phyloP scores from a whole-genome alignment of 2,888 invertebrate genomes.

The Eulithis prunata region DNA sequence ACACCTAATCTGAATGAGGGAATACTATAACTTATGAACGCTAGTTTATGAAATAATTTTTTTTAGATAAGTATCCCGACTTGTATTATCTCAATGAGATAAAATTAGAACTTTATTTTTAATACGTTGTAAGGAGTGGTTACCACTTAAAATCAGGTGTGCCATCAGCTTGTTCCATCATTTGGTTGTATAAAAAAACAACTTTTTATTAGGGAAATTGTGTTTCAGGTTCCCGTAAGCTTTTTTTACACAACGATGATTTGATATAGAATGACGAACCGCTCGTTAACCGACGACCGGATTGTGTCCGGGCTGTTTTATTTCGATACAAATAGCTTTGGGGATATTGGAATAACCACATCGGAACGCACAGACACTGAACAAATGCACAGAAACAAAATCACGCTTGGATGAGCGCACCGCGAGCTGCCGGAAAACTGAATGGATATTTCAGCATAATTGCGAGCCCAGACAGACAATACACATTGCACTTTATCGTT shows the following conservation, averaged over 20 bases:
- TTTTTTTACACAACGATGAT: conserved; percentile 3
- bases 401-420: conserved; percentile 76
- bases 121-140: no score
- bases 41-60: no score
- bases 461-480: conserved; percentile 62
- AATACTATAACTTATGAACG: no score
- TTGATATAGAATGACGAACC: conserved; percentile 35
- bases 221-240: no score
- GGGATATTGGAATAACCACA: conserved; percentile 73
- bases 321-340: conserved; percentile 68
- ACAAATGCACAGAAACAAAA: conserved; percentile 79
- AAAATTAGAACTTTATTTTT: no score
- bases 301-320: conserved; percentile 54
- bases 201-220: no score
- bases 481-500: conserved; percentile 42
- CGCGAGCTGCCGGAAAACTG: conserved; percentile 71
- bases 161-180: no score
- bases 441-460: conserved; percentile 77
- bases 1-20: conserved; percentile 17
- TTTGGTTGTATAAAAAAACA: no score
- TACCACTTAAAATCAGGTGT: no score
- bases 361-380: conserved; percentile 70
- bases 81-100: no score
- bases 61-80: no score
- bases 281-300: conserved; percentile 25